phyloP scores from a whole-genome alignment of 2,113 vertebrate species.

The Noctilio leporinus region DNA sequence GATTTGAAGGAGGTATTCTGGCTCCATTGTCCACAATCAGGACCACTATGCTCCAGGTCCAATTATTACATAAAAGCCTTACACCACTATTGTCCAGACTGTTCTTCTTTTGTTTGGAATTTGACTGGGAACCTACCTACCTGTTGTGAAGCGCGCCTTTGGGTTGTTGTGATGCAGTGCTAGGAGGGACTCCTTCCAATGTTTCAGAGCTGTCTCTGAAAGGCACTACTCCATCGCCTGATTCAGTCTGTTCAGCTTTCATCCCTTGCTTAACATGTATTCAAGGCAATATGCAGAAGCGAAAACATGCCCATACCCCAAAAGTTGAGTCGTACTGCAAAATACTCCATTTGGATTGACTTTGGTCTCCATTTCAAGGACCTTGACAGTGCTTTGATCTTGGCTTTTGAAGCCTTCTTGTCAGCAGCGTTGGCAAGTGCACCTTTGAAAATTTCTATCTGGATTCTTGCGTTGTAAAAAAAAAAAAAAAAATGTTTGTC shows the following conservation, averaged over 20 bases:
- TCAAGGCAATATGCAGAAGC: not conserved
- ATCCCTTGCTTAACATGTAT: not conserved
- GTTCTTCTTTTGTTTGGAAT: not conserved
- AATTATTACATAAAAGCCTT: not conserved
- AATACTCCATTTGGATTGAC: not conserved
- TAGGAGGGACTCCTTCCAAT: not conserved
- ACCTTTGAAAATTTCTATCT: slow-evolving; percentile 21
- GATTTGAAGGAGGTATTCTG: not conserved
- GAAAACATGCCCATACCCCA: not conserved
- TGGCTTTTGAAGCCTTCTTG: not conserved
- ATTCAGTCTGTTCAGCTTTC: not conserved
- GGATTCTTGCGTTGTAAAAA: slow-evolving; percentile 22
- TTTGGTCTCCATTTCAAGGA: not conserved
- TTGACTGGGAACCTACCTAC: not conserved
- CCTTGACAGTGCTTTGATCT: not conserved
- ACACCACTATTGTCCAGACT: not conserved
- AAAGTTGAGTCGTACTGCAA: not conserved
- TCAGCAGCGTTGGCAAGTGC: not conserved
- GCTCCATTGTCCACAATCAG: not conserved
- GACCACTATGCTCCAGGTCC: too few relatives aligned
- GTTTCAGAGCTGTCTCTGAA: not conserved
- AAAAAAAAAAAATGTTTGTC: slow-evolving; percentile 16
- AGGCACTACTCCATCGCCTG: not conserved
- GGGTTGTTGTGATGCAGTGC: not conserved
- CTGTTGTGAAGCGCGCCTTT: not conserved